Conservation (phyloP, 2,888 invertebrate species). For the Branchipolynoe longqiensis region DNA sequence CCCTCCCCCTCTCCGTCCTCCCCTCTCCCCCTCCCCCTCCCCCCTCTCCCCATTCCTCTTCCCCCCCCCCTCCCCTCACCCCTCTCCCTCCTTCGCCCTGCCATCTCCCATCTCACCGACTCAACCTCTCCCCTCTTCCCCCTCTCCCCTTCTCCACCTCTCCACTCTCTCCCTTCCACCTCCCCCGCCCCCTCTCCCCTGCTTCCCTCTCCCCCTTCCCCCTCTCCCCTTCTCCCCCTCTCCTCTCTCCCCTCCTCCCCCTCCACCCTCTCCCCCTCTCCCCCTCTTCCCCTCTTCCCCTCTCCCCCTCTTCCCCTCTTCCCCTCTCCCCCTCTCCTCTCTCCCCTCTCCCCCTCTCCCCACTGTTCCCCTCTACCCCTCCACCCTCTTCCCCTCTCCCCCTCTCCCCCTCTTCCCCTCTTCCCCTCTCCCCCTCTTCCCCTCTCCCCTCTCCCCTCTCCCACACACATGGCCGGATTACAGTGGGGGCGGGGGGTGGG, state of each 20-base stretch:
- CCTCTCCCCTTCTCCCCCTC: background rate
- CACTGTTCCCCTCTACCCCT: background rate
- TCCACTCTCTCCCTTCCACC: background rate
- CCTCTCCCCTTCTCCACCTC: background rate
- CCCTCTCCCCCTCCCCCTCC: background rate
- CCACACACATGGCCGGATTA: too few relatives aligned
- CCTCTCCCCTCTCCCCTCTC: conserved; percentile 3
- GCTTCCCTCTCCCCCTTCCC: background rate
- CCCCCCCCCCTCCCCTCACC: background rate
- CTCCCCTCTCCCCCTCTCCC: background rate
- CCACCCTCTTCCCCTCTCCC: background rate
- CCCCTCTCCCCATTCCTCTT: background rate
- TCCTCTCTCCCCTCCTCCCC: background rate
- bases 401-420: background rate
- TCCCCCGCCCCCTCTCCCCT: background rate
- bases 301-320: background rate
- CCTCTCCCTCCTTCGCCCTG: background rate
- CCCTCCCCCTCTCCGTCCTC: background rate
- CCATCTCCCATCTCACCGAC: background rate
- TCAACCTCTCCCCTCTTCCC: too few relatives aligned
- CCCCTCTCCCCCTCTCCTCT: background rate
- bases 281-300: background rate
- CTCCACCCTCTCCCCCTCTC: background rate
- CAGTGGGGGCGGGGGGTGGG: too few relatives aligned
- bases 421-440: background rate